These are phyloP conservation scores for Morus bassanus DNA, from an alignment of 2,797 vertebrate species.

Conservation along the genomic window DNA sequence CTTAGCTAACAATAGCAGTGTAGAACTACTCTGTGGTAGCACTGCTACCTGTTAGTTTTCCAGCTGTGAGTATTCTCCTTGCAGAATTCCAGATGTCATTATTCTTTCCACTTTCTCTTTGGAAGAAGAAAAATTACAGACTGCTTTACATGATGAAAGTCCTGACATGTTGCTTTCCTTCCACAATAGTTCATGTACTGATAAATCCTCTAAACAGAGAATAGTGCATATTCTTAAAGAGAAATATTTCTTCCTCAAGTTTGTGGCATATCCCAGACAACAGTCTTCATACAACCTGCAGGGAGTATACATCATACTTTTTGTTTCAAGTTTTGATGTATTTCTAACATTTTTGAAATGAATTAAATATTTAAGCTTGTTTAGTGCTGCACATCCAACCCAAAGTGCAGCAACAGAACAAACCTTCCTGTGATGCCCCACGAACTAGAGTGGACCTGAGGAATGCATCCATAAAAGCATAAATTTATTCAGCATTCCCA, in stretches of 20 bases:
- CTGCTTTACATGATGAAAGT: background rate
- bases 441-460: background rate
- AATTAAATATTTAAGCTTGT: background rate
- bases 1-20: too few species aligned
- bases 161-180: background rate
- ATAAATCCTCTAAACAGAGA: background rate
- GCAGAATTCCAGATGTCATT: background rate
- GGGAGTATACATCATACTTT: background rate
- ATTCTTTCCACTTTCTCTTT: background rate
- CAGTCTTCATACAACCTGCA: background rate
- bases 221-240: background rate
- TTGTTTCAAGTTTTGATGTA: background rate
- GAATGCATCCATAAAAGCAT: background rate
- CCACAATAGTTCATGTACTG: background rate
- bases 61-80: background rate
- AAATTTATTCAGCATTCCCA: background rate
- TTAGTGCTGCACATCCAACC: background rate
- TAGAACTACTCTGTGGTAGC: too few species aligned
- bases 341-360: background rate
- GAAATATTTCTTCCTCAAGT: background rate
- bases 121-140: background rate
- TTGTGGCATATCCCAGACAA: background rate
- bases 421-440: background rate
- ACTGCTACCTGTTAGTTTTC: background rate
- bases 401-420: background rate